These are phyloP conservation scores for Microplitis demolitor DNA, from an alignment of 1,140 invertebrate genomes.

Conservation along the genomic window DNA sequence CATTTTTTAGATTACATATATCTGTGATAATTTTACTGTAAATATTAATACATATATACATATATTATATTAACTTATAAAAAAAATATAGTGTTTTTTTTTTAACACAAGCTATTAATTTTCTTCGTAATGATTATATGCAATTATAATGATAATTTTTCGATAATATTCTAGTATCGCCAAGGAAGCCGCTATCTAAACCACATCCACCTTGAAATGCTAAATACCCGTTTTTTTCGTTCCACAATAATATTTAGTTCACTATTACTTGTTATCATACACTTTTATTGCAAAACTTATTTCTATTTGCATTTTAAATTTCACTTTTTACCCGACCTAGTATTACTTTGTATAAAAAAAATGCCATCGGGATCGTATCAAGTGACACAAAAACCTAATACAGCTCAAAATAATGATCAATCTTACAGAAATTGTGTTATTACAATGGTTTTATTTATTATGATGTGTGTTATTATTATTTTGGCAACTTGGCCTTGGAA, in stretches of 20 bases:
- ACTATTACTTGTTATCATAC: background rate
- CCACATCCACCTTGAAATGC: constrained; percentile 28
- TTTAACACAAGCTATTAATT: constrained; percentile 17
- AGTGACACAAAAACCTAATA: constrained; percentile 3
- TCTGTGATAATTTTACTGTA: constrained; percentile 62
- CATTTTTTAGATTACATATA: constrained; percentile 59
- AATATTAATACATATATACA: constrained; percentile 39
- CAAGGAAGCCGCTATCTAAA: constrained; percentile 38
- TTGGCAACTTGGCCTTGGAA: constrained; percentile 30
- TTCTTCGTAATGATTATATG: constrained; percentile 10
- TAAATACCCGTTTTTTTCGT: background rate
- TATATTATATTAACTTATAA: constrained; percentile 55
- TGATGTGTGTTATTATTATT: constrained; percentile 40
- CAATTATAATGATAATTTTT: background rate
- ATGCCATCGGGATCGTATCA: background rate
- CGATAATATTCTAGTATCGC: background rate
- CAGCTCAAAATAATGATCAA: constrained; percentile 30
- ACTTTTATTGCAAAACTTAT: background rate
- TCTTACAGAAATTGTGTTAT: constrained; percentile 41
- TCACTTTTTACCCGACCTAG: background rate
- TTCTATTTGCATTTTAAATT: background rate
- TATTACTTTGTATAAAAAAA: too few species aligned
- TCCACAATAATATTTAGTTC: background rate
- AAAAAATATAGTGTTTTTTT: background rate
- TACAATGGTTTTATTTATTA: constrained; percentile 40